Evolutionary conservation across 2,797 vertebrate species (phyloP), one percentile per base, ranked within the genome.

Genomic region (Poliocrania exsul): DNA sequence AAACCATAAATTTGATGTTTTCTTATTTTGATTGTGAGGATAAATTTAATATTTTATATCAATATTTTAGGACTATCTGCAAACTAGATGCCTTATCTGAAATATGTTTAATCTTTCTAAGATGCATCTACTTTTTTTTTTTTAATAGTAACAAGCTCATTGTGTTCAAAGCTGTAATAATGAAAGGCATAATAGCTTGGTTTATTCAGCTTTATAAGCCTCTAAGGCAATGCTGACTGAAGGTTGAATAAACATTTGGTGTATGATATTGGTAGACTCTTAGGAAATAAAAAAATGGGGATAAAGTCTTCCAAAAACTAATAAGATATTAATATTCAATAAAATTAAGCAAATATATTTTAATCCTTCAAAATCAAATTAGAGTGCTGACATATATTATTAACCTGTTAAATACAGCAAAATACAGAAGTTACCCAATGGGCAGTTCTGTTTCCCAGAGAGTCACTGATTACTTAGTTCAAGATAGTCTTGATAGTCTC

Each of bases 121-220:
- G 61, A 64, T 42, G 4, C 8, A 6, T 35, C 44, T 50, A 40
- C 21, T 10, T 3, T 40, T 38, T 75, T 46, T 78, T 79, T 79
- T 81, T 46, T 0, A 2, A 40, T 46, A 91, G 28, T 17, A 86
- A 86, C 28, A 88, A 86, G n/a, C 18, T 84, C 54, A 47, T 17
- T 79, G 40, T 28, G 42, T 91, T 93, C 73, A 93, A 91, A 93
- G 44, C 11, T 70, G 6, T 65, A 77, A 91, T 88, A 92, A 84
- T 74, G 46, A 91, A 93, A 93, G 46, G 13, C 13, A 44, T 91
- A 93, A 92, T 65, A 86, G 28, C 23, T 84, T 77, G 35, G 40
- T 88, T 93, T 95, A 91, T 88, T 92, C 88, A 94, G 75, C 29
- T 90, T 95, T 80, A 80, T 86, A 95, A 96, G 95, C 77, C 46